Percentiles rank a stretch among this genome's conserved stretches.
phyloP scores from a whole-genome alignment of 2,113 vertebrate species.

The Eonycteris spelaea region DNA sequence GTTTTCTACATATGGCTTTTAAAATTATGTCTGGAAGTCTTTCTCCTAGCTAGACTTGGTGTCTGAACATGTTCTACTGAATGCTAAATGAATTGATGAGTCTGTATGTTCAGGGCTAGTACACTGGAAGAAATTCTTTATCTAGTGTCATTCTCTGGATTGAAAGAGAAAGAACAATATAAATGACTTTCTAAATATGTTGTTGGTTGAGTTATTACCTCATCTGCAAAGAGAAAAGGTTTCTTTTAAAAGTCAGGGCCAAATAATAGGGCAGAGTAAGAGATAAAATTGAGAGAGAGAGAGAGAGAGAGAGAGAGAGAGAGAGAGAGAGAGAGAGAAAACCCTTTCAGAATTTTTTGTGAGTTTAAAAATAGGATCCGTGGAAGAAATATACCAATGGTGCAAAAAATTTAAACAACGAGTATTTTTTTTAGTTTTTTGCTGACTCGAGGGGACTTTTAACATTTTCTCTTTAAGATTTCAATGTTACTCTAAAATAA shows the following conservation, averaged over 20 bases:
- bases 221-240: background rate
- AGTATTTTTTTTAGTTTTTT: background rate
- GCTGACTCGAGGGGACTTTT: background rate
- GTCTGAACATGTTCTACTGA: background rate
- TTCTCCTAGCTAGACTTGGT: background rate
- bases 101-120: background rate
- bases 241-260: background rate
- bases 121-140: background rate
- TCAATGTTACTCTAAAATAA: background rate
- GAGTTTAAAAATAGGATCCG: background rate
- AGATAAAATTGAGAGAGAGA: background rate
- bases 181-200: conserved; percentile 21
- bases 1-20: background rate
- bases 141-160: background rate
- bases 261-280: background rate
- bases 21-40: background rate
- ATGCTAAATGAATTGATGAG: background rate
- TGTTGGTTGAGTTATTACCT: conserved; percentile 41
- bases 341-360: background rate
- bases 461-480: background rate
- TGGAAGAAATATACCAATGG: background rate
- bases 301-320: background rate
- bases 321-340: background rate
- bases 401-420: background rate
- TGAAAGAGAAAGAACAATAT: conserved; percentile 30